These are phyloP conservation scores for Hipposideros larvatus DNA, from an alignment of 2,797 vertebrate genomes.

Conservation along the genomic window DNA sequence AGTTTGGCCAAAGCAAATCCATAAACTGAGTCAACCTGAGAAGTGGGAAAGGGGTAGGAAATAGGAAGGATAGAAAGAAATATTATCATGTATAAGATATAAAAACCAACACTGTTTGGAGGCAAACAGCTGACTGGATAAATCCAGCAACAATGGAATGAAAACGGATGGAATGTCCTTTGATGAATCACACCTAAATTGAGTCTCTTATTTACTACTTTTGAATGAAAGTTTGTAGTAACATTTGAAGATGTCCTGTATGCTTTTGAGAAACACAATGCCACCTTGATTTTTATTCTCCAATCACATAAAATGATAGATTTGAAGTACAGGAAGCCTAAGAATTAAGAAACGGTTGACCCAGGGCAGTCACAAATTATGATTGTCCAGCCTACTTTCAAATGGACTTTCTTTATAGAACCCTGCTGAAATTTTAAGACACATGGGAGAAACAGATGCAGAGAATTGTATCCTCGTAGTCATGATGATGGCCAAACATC, in stretches of 20 bases:
- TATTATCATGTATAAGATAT: neutral
- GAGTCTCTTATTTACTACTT: slow-evolving; percentile 42
- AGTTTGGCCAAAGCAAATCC: slow-evolving; percentile 14
- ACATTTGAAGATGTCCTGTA: slow-evolving; percentile 1
- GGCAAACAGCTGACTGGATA: neutral
- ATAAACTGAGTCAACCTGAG: slow-evolving; percentile 14
- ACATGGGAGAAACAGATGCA: neutral
- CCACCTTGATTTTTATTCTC: neutral
- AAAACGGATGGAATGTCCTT: neutral
- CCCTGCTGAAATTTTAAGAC: slow-evolving; percentile 14
- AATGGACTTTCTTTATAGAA: neutral
- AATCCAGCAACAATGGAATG: slow-evolving; percentile 21
- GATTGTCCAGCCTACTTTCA: neutral
- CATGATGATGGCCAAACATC: neutral
- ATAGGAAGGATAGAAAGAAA: neutral
- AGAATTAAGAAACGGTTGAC: neutral
- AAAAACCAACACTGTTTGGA: neutral
- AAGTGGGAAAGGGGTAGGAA: neutral
- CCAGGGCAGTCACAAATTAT: neutral
- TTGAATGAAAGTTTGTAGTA: neutral
- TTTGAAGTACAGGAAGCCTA: neutral
- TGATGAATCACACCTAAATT: neutral
- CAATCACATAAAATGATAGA: neutral
- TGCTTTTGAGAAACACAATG: neutral
- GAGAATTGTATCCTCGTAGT: neutral